Percentiles rank a stretch among this genome's conserved stretches.
phyloP scores from a whole-genome alignment of 2,113 vertebrate genomes.

The Syngnathus scovelli region DNA sequence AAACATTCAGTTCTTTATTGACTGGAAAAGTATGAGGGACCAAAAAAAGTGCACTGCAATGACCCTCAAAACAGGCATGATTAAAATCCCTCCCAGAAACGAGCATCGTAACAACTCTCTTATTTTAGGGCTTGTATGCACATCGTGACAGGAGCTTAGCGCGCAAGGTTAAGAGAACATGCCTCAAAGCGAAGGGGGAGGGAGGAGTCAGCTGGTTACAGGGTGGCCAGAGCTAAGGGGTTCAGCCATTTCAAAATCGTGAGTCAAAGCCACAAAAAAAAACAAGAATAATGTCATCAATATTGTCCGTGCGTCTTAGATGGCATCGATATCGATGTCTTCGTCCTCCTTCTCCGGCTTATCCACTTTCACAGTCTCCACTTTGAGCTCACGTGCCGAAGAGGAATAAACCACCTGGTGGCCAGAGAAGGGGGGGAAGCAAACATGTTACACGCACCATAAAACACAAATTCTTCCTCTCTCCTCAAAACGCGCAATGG shows the following conservation, averaged over 20 bases:
- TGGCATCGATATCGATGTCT: slow-evolving; percentile 98
- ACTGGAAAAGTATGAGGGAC: slow-evolving; percentile 64
- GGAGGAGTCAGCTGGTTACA: neutral
- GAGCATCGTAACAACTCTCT: slow-evolving; percentile 27
- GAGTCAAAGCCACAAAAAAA: slow-evolving; percentile 45
- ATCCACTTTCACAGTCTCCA: slow-evolving; percentile 88
- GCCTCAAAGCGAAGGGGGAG: slow-evolving; percentile 44
- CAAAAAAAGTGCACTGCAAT: slow-evolving; percentile 57
- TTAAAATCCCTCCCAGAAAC: slow-evolving; percentile 53
- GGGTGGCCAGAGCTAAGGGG: slow-evolving; percentile 10
- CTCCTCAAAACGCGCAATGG: no score
- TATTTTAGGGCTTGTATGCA: slow-evolving; percentile 26
- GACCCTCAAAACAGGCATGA: slow-evolving; percentile 54
- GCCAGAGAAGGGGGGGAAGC: neutral
- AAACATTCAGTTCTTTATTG: slow-evolving; percentile 71
- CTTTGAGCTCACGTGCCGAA: slow-evolving; percentile 88
- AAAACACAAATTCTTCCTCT: no score
- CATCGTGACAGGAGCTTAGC: slow-evolving; percentile 46
- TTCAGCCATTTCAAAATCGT: slow-evolving; percentile 33
- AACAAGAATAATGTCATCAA: slow-evolving; percentile 28
- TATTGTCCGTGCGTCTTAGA: slow-evolving; percentile 66
- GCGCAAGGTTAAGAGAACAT: slow-evolving; percentile 53
- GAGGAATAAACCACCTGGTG: slow-evolving; percentile 91
- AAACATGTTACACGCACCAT: no score
- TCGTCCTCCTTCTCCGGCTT: slow-evolving; percentile 82